Conservation (phyloP, 2,888 invertebrate species). For the Drosophila falleni region DNA sequence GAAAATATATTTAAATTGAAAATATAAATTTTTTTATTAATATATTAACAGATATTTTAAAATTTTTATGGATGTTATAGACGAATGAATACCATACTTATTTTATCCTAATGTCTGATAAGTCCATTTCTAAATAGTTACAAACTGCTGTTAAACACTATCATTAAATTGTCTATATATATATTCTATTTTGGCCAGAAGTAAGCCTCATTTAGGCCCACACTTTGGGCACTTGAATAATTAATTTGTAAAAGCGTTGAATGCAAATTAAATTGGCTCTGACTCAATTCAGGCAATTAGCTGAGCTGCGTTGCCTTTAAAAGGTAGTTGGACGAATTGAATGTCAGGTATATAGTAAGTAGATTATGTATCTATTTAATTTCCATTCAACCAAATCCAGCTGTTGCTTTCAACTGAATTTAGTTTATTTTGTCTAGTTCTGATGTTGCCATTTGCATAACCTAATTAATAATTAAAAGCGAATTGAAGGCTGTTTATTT, state of each 20-base stretch:
- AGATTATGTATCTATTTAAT: constrained; percentile 3
- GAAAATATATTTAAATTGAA: no score
- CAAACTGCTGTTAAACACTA: not conserved
- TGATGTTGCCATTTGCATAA: constrained; percentile 56
- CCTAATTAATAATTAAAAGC: constrained; percentile 58
- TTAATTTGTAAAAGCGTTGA: constrained; percentile 13
- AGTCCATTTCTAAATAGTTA: not conserved
- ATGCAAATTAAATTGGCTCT: constrained; percentile 21
- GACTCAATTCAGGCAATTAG: not conserved
- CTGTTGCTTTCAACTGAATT: constrained; percentile 15
- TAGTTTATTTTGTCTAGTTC: constrained; percentile 20
- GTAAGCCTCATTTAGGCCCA: not conserved
- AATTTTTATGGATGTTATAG: not conserved
- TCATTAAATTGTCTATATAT: constrained; percentile 5
- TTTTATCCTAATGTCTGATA: not conserved
- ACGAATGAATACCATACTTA: not conserved
- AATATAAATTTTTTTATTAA: not conserved
- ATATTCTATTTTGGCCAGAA: constrained; percentile 2
- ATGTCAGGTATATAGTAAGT: not conserved
- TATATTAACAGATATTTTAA: not conserved
- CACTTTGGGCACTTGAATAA: constrained; percentile 21
- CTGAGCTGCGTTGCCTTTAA: not conserved
- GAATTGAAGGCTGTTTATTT: constrained; percentile 63
- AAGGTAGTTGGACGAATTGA: constrained; percentile 1
- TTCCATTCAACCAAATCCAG: constrained; percentile 3